phyloP scores from a whole-genome alignment of 2,888 invertebrate species.

The Drosophila neoperkinsi region DNA sequence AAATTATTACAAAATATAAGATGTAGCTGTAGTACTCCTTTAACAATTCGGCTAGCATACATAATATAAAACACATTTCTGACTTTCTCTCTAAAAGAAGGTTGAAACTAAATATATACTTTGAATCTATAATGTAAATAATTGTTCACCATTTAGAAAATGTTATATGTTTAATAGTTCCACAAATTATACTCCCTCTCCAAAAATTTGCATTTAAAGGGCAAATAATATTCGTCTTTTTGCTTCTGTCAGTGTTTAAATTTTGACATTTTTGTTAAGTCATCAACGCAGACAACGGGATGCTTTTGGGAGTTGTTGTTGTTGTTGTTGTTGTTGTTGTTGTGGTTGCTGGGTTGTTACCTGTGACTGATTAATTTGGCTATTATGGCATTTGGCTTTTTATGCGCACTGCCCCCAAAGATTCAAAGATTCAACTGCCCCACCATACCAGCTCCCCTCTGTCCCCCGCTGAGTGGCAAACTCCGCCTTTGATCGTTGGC shows the following conservation, averaged over 20 bases:
- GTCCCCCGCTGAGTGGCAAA: slow-evolving; percentile 7
- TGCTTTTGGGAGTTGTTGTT: slow-evolving; percentile 40
- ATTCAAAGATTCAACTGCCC: slow-evolving; percentile 17
- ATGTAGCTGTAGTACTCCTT: background rate
- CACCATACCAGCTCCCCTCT: background rate
- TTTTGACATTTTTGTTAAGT: slow-evolving; percentile 81
- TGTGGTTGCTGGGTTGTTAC: slow-evolving; percentile 64
- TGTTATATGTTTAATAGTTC: background rate
- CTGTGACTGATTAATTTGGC: slow-evolving; percentile 81
- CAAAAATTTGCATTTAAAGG: slow-evolving; percentile 20
- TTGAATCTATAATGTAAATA: background rate
- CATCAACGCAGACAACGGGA: slow-evolving; percentile 74
- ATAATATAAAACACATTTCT: background rate
- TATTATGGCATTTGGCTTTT: slow-evolving; percentile 79
- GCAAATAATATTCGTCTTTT: slow-evolving; percentile 37
- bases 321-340: slow-evolving; percentile 33
- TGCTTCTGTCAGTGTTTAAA: slow-evolving; percentile 12
- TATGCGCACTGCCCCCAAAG: slow-evolving; percentile 73
- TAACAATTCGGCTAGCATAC: background rate
- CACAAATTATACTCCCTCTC: background rate
- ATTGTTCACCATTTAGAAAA: background rate
- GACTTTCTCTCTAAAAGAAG: background rate
- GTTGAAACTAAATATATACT: background rate
- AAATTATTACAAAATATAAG: background rate
- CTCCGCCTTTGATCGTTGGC: slow-evolving; percentile 57